These are phyloP conservation scores for Galaxias olidus DNA, from an alignment of 2,797 vertebrate genomes.

Conservation along the genomic window DNA sequence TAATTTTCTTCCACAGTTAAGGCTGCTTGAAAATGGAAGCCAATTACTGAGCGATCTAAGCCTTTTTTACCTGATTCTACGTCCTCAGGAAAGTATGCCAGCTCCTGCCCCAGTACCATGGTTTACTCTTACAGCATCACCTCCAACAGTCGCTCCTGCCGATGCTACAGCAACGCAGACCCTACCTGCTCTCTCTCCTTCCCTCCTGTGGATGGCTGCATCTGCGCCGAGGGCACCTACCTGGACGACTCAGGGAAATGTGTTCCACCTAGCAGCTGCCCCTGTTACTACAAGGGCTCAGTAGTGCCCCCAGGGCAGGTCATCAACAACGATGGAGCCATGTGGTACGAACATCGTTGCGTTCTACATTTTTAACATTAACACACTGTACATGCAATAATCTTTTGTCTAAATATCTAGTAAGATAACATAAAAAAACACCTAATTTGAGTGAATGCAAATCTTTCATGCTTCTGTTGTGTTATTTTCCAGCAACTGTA, in stretches of 20 bases:
- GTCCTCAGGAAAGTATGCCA: constrained; percentile 73
- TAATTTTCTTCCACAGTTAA: too few relatives aligned
- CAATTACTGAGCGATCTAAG: neutral
- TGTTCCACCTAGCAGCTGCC: constrained; percentile 75
- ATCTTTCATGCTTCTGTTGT: neutral
- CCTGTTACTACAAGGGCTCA: constrained; percentile 81
- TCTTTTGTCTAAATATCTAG: neutral
- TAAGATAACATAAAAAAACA: neutral
- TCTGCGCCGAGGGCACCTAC: constrained; percentile 77
- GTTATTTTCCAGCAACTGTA: constrained; percentile 76
- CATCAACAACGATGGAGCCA: constrained; percentile 69
- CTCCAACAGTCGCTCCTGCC: constrained; percentile 78
- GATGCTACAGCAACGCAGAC: constrained; percentile 72
- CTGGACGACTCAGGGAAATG: constrained; percentile 81
- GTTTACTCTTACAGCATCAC: constrained; percentile 72
- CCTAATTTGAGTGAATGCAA: neutral
- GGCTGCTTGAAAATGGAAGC: too few relatives aligned
- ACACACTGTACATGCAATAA: neutral
- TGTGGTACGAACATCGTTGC: constrained; percentile 75
- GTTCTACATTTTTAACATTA: constrained; percentile 5
- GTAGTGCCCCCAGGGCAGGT: constrained; percentile 79
- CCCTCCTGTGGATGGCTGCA: constrained; percentile 81
- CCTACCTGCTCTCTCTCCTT: constrained; percentile 77
- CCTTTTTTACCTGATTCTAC: neutral
- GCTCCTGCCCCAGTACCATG: constrained; percentile 76